Evolutionary conservation across 2,888 invertebrate species (phyloP).

Genomic region (Hirtodrosophila alboralis): DNA sequence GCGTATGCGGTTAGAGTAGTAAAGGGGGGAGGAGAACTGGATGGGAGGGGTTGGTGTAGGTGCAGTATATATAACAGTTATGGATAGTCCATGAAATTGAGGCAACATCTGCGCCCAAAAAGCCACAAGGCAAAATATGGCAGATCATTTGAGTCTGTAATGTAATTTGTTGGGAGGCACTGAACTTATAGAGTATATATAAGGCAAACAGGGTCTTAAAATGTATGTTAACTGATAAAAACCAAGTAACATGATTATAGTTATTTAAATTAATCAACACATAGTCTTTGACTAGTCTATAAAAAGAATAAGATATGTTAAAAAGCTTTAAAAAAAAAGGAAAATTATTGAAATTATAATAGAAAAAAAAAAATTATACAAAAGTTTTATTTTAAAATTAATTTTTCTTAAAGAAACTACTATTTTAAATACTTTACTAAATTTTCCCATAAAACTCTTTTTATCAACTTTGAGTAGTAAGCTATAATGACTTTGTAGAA

Average conservation of each 20-base stretch:
- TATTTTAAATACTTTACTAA: too few relatives aligned
- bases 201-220: background rate
- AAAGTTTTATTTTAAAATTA: too few relatives aligned
- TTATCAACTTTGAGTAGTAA: too few relatives aligned
- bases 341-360: too few relatives aligned
- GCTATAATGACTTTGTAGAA: too few relatives aligned
- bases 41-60: background rate
- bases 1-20: conserved; percentile 42
- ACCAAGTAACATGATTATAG: background rate
- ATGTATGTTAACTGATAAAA: background rate
- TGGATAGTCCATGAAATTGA: conserved; percentile 31
- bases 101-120: conserved; percentile 37
- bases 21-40: background rate
- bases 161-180: background rate
- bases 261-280: too few relatives aligned
- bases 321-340: too few relatives aligned
- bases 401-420: too few relatives aligned
- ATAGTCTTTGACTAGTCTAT: too few relatives aligned
- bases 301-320: too few relatives aligned
- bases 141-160: conserved; percentile 12
- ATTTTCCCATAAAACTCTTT: too few relatives aligned
- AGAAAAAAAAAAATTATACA: too few relatives aligned
- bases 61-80: conserved; percentile 5
- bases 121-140: conserved; percentile 25
- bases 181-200: conserved; percentile 1